Conservation (phyloP, 1,140 invertebrate species). For the Pygmarrhopalites habei region DNA sequence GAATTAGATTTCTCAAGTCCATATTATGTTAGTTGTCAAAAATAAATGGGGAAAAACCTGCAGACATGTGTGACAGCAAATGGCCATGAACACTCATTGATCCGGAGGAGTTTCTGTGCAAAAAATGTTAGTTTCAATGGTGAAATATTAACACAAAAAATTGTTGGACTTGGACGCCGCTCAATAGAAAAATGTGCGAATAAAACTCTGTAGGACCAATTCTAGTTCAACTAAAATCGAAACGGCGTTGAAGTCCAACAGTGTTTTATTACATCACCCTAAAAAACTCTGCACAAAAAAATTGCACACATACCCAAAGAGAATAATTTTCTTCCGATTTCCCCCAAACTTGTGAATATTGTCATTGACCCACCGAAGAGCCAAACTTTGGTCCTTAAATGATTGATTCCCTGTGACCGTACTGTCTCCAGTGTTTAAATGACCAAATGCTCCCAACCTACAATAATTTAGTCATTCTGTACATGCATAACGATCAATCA, state of each 20-base stretch:
- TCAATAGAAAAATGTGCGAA: too few species aligned
- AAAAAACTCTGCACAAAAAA: too few species aligned
- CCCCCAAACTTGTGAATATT: slow-evolving; percentile 1
- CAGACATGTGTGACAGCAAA: not conserved
- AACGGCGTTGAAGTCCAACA: too few species aligned
- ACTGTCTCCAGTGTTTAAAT: not conserved
- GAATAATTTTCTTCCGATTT: not conserved
- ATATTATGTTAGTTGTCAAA: not conserved
- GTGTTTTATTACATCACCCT: too few species aligned
- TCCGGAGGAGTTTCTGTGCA: not conserved
- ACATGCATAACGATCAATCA: not conserved
- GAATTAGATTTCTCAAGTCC: not conserved
- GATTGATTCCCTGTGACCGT: not conserved
- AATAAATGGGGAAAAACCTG: not conserved
- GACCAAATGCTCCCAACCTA: not conserved
- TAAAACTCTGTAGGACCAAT: too few species aligned
- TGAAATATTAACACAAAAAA: too few species aligned
- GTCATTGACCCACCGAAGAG: not conserved
- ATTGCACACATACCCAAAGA: too few species aligned
- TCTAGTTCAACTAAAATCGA: too few species aligned
- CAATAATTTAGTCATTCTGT: not conserved
- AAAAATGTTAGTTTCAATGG: not conserved
- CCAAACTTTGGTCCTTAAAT: not conserved
- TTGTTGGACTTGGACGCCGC: too few species aligned
- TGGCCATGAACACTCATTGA: not conserved